Evolutionary conservation across 2,113 vertebrate species (phyloP).

Genomic region (Opisthocomus hoazin): DNA sequence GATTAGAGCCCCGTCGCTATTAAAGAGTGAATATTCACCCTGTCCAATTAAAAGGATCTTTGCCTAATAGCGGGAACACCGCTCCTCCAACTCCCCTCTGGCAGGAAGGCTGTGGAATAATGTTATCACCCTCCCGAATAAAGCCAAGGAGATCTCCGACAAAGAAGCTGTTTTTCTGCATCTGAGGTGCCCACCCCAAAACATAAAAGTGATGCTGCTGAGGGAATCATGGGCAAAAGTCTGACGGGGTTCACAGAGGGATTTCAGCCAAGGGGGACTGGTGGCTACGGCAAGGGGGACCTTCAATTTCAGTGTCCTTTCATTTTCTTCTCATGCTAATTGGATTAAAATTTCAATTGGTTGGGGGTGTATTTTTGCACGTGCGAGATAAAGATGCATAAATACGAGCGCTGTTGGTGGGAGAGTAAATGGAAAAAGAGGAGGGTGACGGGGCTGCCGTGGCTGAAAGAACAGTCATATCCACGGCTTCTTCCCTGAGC

Average conservation of each 20-base stretch:
- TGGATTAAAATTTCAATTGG: constrained; percentile 19
- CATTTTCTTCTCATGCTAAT: constrained; percentile 3
- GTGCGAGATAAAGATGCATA: background rate
- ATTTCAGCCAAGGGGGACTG: background rate
- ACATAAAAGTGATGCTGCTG: background rate
- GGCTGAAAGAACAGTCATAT: background rate
- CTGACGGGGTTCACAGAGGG: background rate
- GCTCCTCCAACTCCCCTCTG: constrained; percentile 34
- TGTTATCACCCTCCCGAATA: background rate
- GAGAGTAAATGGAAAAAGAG: background rate
- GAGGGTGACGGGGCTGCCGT: rapidly evolving
- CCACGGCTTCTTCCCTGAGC: background rate
- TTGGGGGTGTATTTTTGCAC: background rate
- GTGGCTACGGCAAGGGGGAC: background rate
- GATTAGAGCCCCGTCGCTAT: constrained; percentile 16
- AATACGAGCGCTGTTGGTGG: rapidly evolving
- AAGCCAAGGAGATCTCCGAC: background rate
- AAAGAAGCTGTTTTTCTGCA: background rate
- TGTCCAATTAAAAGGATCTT: constrained; percentile 48
- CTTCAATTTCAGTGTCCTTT: background rate
- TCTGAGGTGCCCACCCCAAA: background rate
- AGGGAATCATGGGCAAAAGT: background rate
- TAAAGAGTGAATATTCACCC: constrained; percentile 58
- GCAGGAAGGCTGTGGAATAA: constrained; percentile 34
- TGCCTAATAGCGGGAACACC: background rate